Percentiles rank a stretch among this genome's conserved stretches.
Conservation (phyloP, 2,888 invertebrate genomes). For the Epistrophe grossulariae region DNA sequence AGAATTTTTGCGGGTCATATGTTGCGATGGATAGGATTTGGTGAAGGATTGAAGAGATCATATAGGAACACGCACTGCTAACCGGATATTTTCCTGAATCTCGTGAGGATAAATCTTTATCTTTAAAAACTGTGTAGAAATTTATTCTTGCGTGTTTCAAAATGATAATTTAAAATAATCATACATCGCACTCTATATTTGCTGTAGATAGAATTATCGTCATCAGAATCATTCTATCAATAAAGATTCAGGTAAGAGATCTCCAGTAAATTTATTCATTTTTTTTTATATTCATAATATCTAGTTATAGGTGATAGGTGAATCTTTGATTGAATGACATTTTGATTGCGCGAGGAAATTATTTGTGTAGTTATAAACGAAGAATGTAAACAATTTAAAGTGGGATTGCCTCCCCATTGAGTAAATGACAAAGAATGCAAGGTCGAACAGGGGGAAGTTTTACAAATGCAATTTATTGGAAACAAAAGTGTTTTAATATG, state of each 20-base stretch:
- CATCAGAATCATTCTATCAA: constrained; percentile 11
- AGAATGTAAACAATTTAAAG: constrained; percentile 70
- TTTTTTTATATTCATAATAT: constrained; percentile 57
- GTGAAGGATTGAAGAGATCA: too few relatives aligned
- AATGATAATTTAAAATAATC: neutral
- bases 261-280: constrained; percentile 42
- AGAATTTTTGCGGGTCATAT: too few relatives aligned
- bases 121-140: too few relatives aligned
- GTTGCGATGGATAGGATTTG: too few relatives aligned
- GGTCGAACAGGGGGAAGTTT: constrained; percentile 46
- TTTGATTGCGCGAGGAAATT: constrained; percentile 56
- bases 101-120: too few relatives aligned
- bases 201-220: neutral
- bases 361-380: constrained; percentile 46
- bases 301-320: constrained; percentile 42
- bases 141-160: too few relatives aligned
- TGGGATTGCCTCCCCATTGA: constrained; percentile 67
- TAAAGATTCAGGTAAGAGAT: neutral
- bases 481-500: constrained; percentile 46
- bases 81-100: too few relatives aligned
- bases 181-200: constrained; percentile 27
- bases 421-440: constrained; percentile 66
- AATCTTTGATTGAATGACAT: constrained; percentile 68
- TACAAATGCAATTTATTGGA: constrained; percentile 58
- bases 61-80: too few relatives aligned